A percentile compares a stretch with the other conserved stretches of the same genome.
Conservation (phyloP, 2,113 vertebrate genomes). For the human (Homo sapiens) region GRCh38 chr18:23016501-23017000, state of each 20-base stretch:
- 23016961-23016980: background rate
- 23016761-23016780: constrained; percentile 39
- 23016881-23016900: constrained; percentile 93
- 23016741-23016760: constrained; percentile 55
- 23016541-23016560: background rate
- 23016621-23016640: background rate
- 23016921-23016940: constrained; percentile 86
- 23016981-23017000: constrained; percentile 15
- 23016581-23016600: background rate
- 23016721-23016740: background rate
- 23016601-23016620: background rate
- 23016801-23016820: constrained; percentile 45
- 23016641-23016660: background rate
- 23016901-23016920: constrained; percentile 98
- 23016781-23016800: background rate
- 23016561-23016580: background rate
- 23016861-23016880: constrained; percentile 96
- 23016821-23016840: constrained; percentile 81
- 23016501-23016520: too few relatives aligned
- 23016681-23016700: background rate
- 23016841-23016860: constrained; percentile 92
- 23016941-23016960: constrained; percentile 1
- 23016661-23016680: background rate
- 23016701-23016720: constrained; percentile 46
- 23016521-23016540: too few relatives aligned